phyloP scores from a whole-genome alignment of 37 sponge, comb jelly and placozoan genomes.

The Theonella swinhoei region DNA sequence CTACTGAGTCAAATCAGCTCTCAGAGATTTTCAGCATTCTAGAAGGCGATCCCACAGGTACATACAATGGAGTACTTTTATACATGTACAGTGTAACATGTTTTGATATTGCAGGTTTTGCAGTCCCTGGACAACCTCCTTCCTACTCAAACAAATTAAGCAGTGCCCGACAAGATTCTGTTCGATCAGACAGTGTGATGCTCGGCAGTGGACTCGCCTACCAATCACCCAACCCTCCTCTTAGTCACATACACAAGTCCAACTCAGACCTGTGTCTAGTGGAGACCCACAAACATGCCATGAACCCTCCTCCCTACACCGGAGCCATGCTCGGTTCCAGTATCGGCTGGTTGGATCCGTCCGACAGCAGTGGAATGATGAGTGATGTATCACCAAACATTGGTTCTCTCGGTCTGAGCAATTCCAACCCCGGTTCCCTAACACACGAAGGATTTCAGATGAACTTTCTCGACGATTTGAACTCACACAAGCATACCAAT shows the following conservation, averaged over 20 bases:
- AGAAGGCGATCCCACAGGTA: conserved; percentile 6
- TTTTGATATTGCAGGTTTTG: not conserved
- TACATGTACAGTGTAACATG: not conserved
- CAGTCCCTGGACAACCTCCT: not conserved
- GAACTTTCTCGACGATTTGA: conserved; percentile 35
- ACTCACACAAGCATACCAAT: not conserved
- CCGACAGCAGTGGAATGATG: conserved; percentile 5
- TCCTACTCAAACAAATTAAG: not conserved
- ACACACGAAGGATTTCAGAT: conserved; percentile 44
- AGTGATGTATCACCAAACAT: conserved; percentile 2
- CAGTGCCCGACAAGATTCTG: not conserved
- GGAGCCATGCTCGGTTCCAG: conserved; percentile 11
- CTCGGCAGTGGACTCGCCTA: conserved; percentile 14
- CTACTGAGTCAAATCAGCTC: not conserved
- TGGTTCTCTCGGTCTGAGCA: not conserved
- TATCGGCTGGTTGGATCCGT: conserved; percentile 63
- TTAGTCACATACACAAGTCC: conserved; percentile 19
- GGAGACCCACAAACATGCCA: not conserved
- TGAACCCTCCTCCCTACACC: conserved; percentile 3
- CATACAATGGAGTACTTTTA: not conserved
- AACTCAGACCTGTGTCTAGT: conserved; percentile 37
- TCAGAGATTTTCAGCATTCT: conserved; percentile 40
- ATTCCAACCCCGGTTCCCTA: conserved; percentile 58
- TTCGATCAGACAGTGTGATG: conserved; percentile 30
- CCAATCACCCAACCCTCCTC: conserved; percentile 30